Evolutionary conservation across 2,113 vertebrate species (phyloP), one percentile per base, ranked within the genome.

Genomic region (Scopus umbretta): DNA sequence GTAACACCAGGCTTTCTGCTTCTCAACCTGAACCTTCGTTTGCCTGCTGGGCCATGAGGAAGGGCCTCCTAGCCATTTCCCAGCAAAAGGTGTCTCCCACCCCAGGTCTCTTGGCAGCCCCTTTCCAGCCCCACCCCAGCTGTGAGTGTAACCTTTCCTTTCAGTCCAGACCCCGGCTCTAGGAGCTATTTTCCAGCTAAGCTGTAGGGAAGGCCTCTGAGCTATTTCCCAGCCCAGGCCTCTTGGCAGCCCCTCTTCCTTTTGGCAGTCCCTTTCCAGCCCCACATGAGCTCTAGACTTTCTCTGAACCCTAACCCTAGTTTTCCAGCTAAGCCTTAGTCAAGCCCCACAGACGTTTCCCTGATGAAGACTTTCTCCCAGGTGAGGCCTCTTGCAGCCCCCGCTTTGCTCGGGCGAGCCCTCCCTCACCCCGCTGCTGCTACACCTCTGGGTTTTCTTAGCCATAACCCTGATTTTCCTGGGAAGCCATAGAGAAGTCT

Each of bases 21-120:
- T 63, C 42, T n/a, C 63, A 34, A 4, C 58, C 26, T 0, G 0
- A 38, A 11, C 26, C 49, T 0, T 2, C 2, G 1, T 49, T 65
- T 78, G 32, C 73, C 22, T 61, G 73, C 52, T 50, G 68, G 43
- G 11, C 53, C 11, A 3, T 50, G 13, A 49, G 47, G 58, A 80
- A 63, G 53, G 32, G 11, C 14, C 23, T 8, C 5, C 5, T 42
- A 70, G 2, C 23, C 32, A 10, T 76, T 45, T 78, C 34, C 36
- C 9, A 3, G 61, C 0, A 0, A 16, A 55, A 29, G 23, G 17
- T 55, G 12, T 76, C 53, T 85, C 59, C 40, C 25, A 15, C 9
- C 9, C 38, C 29, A 16, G 45, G 15, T 68, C 27, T 53, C 43
- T 52, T 43, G 63, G 72, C 68, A 70, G 53, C 22, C 47, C 12